Evolutionary conservation across 1,140 invertebrate species (phyloP), one percentile per base, ranked within the genome.

Genomic region (Pseudoatta argentina): DNA sequence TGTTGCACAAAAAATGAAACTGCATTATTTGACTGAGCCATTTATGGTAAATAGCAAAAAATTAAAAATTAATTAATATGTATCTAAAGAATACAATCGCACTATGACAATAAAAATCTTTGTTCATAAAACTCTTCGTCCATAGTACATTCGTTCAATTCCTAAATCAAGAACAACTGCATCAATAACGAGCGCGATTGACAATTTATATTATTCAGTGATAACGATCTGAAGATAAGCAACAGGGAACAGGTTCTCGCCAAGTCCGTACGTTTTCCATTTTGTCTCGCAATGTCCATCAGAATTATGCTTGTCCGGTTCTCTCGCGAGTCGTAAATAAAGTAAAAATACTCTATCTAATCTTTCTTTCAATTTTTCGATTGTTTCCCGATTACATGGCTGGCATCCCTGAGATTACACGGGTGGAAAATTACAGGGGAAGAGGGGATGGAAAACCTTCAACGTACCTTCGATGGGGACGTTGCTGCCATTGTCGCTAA

Each of bases 401-500:
- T 24, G 21, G 59, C 10, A 12, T 39, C 44, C 3, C 3, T 12
- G 2, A 21, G 21, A 69, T 69, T 14, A 24, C 67, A 21, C 34
- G 34, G 12, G 4, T 6, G 24, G 4, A 27, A 63, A 24, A 51
- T 51, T 10, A 44, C 39, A 16, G 48, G 48, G 7, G 12, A 0
- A 39, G 39, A 1, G 39, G 39, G 39, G 39, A 44, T 8, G 39
- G 8, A 30, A 78, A 86, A 44, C 67, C 64, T n/a, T 34, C 24
- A 6, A 93, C 93, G 94, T 90, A 95, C 94, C 91, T 95, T 94
- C 85, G 94, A 95, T 69, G 94, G 94, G 91, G 94, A 94, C 92
- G 94, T 93, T 94, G 93, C 93, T 91, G 93, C 93, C 94, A 94
- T 94, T 94, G 92, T 94, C 92, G 93, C 93, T 93, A 94, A 92